Conservation (phyloP, 2,797 vertebrate genomes). For the Poeciliopsis paucimaculata region DNA sequence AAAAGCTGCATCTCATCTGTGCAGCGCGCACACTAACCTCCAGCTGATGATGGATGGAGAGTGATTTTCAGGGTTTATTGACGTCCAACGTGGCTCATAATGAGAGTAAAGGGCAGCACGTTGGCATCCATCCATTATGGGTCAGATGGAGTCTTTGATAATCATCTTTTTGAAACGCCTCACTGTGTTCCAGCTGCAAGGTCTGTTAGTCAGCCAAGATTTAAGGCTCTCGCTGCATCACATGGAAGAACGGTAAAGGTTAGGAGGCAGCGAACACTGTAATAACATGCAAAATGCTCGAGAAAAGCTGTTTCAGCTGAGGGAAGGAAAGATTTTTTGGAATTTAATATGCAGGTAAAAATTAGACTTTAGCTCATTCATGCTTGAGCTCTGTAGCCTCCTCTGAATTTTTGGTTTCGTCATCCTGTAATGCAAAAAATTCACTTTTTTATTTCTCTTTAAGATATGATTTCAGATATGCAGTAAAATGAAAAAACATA, state of each 20-base stretch:
- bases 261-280: slow-evolving; percentile 5
- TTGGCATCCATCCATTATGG: slow-evolving; percentile 49
- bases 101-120: slow-evolving; percentile 57
- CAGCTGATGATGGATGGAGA: slow-evolving; percentile 65
- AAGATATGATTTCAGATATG: neutral
- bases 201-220: slow-evolving; percentile 19
- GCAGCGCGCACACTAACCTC: slow-evolving; percentile 50
- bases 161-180: slow-evolving; percentile 53
- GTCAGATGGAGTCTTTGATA: slow-evolving; percentile 47
- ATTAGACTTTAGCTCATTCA: neutral
- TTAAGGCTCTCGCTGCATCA: neutral
- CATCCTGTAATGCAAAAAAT: neutral
- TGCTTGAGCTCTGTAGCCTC: neutral
- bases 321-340: neutral
- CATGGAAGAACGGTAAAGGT: neutral
- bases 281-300: neutral
- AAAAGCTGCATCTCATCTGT: slow-evolving; percentile 52
- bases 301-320: neutral
- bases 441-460: no score
- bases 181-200: slow-evolving; percentile 35
- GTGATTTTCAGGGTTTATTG: slow-evolving; percentile 65
- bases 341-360: neutral
- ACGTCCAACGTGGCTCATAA: slow-evolving; percentile 60
- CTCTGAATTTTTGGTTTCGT: neutral
- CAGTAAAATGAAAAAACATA: neutral